Conservation (phyloP, 2,797 vertebrate genomes). For the Thalassophryne amazonica region DNA sequence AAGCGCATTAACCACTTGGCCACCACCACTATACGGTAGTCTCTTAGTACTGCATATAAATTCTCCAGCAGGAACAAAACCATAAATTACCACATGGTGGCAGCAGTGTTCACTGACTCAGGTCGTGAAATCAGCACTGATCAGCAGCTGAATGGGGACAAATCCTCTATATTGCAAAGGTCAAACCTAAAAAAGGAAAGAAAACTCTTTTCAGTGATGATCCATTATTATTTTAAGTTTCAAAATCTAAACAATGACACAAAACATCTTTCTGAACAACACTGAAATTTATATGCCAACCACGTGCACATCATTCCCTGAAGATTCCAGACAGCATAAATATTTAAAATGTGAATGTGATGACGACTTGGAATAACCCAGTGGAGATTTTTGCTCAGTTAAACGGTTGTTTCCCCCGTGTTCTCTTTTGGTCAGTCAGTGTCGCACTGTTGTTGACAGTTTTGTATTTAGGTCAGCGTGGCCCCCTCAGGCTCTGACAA, state of each 20-base stretch:
- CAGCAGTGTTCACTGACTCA: slow-evolving; percentile 16
- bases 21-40: too few species aligned
- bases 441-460: slow-evolving; percentile 67
- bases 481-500: slow-evolving; percentile 74
- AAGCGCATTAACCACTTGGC: too few species aligned
- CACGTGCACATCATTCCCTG: background rate
- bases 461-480: slow-evolving; percentile 81
- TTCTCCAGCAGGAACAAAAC: background rate
- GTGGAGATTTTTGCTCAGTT: slow-evolving; percentile 25
- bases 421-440: slow-evolving; percentile 54
- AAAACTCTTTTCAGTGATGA: slow-evolving; percentile 18
- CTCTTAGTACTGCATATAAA: background rate
- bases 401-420: slow-evolving; percentile 49
- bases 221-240: too few species aligned
- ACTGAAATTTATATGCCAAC: slow-evolving; percentile 32
- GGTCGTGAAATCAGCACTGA: background rate
- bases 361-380: slow-evolving; percentile 1
- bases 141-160: slow-evolving; percentile 26
- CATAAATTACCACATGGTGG: slow-evolving; percentile 51
- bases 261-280: slow-evolving; percentile 37
- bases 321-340: background rate
- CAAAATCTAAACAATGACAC: slow-evolving; percentile 16
- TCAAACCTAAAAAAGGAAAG: slow-evolving; percentile 54
- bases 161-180: slow-evolving; percentile 55
- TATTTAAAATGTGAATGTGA: too few species aligned